These are phyloP conservation scores for Marcusenius ussheri DNA, from an alignment of 2,113 vertebrate genomes.

Conservation along the genomic window DNA sequence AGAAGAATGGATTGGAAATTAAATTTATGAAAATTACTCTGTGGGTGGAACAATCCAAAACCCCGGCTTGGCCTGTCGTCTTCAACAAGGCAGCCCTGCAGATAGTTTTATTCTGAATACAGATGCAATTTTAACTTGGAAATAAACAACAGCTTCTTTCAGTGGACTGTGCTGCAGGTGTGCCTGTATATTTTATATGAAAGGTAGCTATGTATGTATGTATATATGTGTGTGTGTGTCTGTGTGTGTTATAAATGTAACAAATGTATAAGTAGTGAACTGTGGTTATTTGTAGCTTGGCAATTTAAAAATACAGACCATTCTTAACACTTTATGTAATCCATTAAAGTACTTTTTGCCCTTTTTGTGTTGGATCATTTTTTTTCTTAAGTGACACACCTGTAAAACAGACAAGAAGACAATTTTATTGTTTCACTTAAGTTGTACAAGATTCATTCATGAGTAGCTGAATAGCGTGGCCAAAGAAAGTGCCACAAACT, in stretches of 20 bases:
- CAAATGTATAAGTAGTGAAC: neutral
- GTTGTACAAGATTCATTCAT: neutral
- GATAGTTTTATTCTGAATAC: neutral
- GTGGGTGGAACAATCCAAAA: conserved; percentile 82
- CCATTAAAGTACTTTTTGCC: neutral
- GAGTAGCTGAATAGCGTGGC: neutral
- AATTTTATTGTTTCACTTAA: neutral
- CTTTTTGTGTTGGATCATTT: neutral
- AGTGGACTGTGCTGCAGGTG: neutral
- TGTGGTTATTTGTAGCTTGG: neutral
- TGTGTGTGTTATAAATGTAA: neutral
- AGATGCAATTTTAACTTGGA: neutral
- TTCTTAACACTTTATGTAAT: neutral
- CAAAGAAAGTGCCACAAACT: neutral
- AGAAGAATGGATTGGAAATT: conserved; percentile 95
- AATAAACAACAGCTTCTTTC: neutral
- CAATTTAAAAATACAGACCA: neutral
- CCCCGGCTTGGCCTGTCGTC: conserved; percentile 74
- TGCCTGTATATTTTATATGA: neutral
- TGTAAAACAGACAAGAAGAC: neutral
- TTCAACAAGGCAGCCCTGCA: conserved; percentile 38
- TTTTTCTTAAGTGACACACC: neutral
- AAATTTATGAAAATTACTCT: conserved; percentile 99
- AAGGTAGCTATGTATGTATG: neutral
- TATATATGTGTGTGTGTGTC: too few species aligned